Conservation (phyloP, 2,113 vertebrate species). For the Mesoclemmys tuberculata region DNA sequence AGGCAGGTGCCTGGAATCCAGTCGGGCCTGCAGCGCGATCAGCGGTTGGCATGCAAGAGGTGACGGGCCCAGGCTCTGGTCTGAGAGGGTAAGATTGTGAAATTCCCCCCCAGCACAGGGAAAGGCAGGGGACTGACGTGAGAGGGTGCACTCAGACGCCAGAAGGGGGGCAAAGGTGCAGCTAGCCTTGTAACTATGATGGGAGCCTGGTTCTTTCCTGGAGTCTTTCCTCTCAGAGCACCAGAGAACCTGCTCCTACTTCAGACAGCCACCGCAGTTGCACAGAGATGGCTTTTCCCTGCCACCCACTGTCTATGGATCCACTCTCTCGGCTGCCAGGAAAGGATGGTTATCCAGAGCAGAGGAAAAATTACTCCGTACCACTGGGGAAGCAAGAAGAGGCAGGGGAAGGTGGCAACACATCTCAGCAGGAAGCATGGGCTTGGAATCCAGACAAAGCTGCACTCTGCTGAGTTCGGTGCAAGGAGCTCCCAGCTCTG, state of each 20-base stretch:
- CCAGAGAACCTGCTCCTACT: not conserved
- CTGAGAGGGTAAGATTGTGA: not conserved
- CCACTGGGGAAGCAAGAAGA: not conserved
- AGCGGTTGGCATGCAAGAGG: not conserved
- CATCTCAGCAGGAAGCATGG: not conserved
- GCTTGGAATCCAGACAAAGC: not conserved
- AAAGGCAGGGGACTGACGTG: not conserved
- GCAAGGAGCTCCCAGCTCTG: not conserved
- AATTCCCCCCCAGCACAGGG: not conserved
- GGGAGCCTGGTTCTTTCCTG: not conserved
- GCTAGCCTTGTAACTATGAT: not conserved
- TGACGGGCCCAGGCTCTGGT: not conserved
- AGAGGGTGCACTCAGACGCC: not conserved
- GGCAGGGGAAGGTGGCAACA: not conserved
- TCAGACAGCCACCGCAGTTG: not conserved
- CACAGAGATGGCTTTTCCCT: not conserved
- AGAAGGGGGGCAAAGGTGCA: not conserved
- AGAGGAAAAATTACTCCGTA: not conserved
- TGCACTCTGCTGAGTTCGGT: not conserved
- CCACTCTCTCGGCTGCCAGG: not conserved
- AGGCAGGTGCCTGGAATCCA: not conserved
- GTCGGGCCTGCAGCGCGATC: not conserved
- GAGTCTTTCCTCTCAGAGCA: not conserved
- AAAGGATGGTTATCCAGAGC: not conserved
- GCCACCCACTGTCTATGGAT: fast-evolving